Percentiles rank a stretch among this genome's conserved stretches.
Conservation (phyloP, 2,888 invertebrate genomes). For the Lepidochrysops patricia region DNA sequence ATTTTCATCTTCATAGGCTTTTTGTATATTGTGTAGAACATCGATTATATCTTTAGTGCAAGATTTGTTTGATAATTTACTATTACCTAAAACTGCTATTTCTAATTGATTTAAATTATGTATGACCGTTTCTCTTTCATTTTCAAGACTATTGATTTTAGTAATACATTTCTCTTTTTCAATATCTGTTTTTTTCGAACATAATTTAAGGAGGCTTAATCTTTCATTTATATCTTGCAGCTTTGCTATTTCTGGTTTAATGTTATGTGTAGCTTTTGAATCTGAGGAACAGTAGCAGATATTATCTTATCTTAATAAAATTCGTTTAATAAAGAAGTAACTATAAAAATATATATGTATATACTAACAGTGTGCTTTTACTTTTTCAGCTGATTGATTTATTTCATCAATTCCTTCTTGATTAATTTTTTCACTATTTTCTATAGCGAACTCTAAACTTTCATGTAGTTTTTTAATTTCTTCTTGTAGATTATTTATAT, state of each 20-base stretch:
- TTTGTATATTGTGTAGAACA: constrained; percentile 46
- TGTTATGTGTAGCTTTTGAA: constrained; percentile 61
- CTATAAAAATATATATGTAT: not conserved
- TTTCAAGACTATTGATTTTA: constrained; percentile 38
- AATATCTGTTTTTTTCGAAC: constrained; percentile 34
- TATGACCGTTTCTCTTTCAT: constrained; percentile 46
- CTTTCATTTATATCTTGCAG: constrained; percentile 44
- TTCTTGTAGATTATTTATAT: constrained; percentile 53
- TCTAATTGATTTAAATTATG: constrained; percentile 52
- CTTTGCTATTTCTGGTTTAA: constrained; percentile 53
- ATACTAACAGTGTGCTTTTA: constrained; percentile 60
- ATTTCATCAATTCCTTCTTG: constrained; percentile 40
- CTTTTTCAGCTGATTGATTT: constrained; percentile 40
- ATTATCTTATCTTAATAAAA: too few species aligned
- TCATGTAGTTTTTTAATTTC: constrained; percentile 48
- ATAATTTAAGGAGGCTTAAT: constrained; percentile 40
- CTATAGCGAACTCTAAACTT: constrained; percentile 38
- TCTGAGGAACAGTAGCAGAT: constrained; percentile 36
- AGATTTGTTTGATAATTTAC: constrained; percentile 39
- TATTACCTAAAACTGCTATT: constrained; percentile 47
- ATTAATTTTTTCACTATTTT: constrained; percentile 47
- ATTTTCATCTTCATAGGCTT: constrained; percentile 37
- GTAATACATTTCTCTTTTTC: constrained; percentile 40
- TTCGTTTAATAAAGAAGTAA: not conserved
- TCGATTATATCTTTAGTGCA: constrained; percentile 38